Conservation (phyloP, 2,888 invertebrate species). For the Noctua comes region DNA sequence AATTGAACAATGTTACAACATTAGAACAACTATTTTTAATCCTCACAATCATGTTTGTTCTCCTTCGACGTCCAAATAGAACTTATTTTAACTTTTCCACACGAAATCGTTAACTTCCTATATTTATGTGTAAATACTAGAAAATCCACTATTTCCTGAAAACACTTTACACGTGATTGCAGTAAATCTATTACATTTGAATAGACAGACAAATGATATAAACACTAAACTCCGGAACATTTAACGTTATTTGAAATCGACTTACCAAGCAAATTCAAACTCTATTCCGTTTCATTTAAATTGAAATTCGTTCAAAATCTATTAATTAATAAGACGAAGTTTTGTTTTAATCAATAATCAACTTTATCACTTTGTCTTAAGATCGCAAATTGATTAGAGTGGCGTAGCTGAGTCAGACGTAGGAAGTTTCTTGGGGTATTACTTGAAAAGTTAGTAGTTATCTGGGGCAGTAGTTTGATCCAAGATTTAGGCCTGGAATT, state of each 20-base stretch:
- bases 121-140: slow-evolving; percentile 38
- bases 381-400: slow-evolving; percentile 24
- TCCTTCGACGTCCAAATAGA: not conserved
- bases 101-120: slow-evolving; percentile 21
- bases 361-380: slow-evolving; percentile 10
- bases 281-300: not conserved
- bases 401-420: slow-evolving; percentile 17
- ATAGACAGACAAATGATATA: slow-evolving; percentile 40
- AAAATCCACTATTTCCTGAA: slow-evolving; percentile 36
- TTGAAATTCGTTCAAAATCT: slow-evolving; percentile 14
- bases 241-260: slow-evolving; percentile 30
- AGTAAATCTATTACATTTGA: slow-evolving; percentile 31
- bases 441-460: slow-evolving; percentile 21
- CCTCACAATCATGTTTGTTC: slow-evolving; percentile 31
- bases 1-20: not conserved
- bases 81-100: slow-evolving; percentile 17
- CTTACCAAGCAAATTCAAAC: slow-evolving; percentile 9
- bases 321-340: slow-evolving; percentile 12
- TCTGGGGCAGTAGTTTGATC: slow-evolving; percentile 18
- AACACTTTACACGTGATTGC: slow-evolving; percentile 32
- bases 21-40: slow-evolving; percentile 19
- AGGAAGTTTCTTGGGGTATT: slow-evolving; percentile 20
- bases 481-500: slow-evolving; percentile 23
- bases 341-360: slow-evolving; percentile 25
- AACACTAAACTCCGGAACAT: slow-evolving; percentile 42